Evolutionary conservation across 2,113 vertebrate genomes (phyloP), one percentile per base, ranked within the genome.

Genomic region (Cyphomyrus plagiostoma): DNA sequence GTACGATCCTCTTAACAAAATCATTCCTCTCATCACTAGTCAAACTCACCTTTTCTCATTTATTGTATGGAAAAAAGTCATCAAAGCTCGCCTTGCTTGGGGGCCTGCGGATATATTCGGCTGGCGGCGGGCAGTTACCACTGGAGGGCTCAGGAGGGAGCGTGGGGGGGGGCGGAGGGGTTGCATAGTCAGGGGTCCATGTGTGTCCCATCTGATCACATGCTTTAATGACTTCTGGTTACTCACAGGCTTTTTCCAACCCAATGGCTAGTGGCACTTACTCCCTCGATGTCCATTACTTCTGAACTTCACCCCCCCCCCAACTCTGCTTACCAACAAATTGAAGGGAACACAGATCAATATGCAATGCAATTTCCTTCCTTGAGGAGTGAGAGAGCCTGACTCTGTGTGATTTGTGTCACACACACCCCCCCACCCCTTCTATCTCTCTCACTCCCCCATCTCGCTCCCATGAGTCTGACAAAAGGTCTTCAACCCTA

Each of bases 281-380:
- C 87, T 86, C 87, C 92, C 89, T 92, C 83, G 89, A 92, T 88
- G 92, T 91, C 92, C 91, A 94, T 93, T 93, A 93, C 87, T 90
- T 91, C 90, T 89, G 90, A 74, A 91, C 93, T 91, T 92, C 91
- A 90, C 91, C 89, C 90, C 90, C 91, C 91, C 92, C 92, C 92
- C 92, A 49, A 88, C 74, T 56, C 86, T 82, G 89, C 89, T 90
- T 90, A 88, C 89, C 92, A 92, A 92, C 93, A 93, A 94, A 93
- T 92, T 92, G 91, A 92, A 93, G 92, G 89, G 90, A 93, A 92
- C 93, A 92, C 89, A 88, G 92, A 94, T 94, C 94, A 92, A 94
- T 94, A 94, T 92, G 91, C 92, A 90, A 93, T 93, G 92, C 93
- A 91, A 93, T 92, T 93, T 93, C 89, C 91, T 90, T 88, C 90